Percentiles rank a stretch among this genome's conserved stretches.
These are phyloP conservation scores for Chrysemys picta DNA, from an alignment of 2,113 vertebrate genomes.

Conservation along the genomic window DNA sequence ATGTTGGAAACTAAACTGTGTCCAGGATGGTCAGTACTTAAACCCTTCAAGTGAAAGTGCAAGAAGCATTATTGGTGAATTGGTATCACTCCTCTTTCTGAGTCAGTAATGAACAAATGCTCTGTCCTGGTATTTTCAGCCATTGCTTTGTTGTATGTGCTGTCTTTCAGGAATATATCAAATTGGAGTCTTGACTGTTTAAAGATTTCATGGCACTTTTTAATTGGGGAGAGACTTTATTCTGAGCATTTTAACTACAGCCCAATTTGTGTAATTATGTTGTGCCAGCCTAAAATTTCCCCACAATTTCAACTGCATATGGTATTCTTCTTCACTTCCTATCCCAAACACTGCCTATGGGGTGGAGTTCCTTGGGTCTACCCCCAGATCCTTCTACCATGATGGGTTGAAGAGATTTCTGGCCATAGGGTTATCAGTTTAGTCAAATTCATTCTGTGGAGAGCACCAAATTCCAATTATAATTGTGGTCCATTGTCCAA, in stretches of 20 bases:
- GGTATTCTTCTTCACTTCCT: neutral
- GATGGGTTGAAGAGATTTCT: neutral
- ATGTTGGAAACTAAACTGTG: constrained; percentile 30
- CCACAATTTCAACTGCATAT: neutral
- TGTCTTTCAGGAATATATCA: neutral
- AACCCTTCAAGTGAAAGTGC: neutral
- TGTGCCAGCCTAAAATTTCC: neutral
- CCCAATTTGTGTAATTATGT: neutral
- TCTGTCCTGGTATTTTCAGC: neutral
- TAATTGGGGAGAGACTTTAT: neutral
- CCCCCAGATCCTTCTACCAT: neutral
- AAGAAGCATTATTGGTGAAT: neutral
- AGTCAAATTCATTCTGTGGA: fast-evolving
- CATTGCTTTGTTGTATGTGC: neutral
- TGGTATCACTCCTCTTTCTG: neutral
- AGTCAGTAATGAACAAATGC: neutral
- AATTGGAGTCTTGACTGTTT: neutral
- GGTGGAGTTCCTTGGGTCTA: fast-evolving
- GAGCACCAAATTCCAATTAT: neutral
- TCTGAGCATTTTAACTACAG: neutral
- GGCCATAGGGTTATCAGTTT: neutral
- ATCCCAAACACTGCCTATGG: neutral
- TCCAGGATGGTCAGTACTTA: neutral
- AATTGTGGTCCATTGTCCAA: neutral
- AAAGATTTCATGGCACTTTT: neutral